Conservation (phyloP, 2,113 vertebrate species). For the Plecturocebus donacophilus region DNA sequence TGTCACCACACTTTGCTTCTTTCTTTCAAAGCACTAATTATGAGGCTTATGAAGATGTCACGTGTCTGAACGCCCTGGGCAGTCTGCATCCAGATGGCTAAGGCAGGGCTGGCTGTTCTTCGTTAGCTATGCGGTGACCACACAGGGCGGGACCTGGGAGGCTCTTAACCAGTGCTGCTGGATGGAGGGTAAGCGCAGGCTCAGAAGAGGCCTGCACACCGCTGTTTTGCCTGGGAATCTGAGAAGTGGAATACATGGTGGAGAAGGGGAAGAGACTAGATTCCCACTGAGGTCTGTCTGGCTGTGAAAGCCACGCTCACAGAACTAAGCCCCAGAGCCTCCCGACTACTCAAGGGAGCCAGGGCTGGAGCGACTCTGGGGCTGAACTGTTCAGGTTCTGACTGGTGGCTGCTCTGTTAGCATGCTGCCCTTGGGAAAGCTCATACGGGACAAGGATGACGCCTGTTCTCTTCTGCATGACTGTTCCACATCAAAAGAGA, state of each 20-base stretch:
- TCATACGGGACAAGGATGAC: accelerated
- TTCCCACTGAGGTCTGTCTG: accelerated
- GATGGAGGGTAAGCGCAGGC: background rate
- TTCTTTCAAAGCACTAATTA: background rate
- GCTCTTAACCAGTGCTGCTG: background rate
- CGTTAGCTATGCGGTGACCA: background rate
- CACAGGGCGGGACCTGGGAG: accelerated
- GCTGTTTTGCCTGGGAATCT: background rate
- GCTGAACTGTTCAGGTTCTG: accelerated
- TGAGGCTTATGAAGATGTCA: background rate
- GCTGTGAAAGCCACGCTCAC: no score
- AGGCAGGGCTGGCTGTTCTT: background rate
- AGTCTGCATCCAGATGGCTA: accelerated
- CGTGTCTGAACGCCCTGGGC: accelerated
- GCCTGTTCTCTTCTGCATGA: accelerated
- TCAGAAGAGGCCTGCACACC: background rate
- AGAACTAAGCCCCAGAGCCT: background rate
- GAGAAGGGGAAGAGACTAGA: background rate
- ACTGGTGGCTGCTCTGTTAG: accelerated
- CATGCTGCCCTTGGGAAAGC: background rate
- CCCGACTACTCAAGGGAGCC: accelerated
- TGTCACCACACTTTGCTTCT: background rate
- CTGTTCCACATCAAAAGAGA: background rate
- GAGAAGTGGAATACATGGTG: accelerated
- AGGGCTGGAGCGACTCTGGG: background rate